phyloP scores from a whole-genome alignment of 2,888 invertebrate species.

The Nineta flava region DNA sequence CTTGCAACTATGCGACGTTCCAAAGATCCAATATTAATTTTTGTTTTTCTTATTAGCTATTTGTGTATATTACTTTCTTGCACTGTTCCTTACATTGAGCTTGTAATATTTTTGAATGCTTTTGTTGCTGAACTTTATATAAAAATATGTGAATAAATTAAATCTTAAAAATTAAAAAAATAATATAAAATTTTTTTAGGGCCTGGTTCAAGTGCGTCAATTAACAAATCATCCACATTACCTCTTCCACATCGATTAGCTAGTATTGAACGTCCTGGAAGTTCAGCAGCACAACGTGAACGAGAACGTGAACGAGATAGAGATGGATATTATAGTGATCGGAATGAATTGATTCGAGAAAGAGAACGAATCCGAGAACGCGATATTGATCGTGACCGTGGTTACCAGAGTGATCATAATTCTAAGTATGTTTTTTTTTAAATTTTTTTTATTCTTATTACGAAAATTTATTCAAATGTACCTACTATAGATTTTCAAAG shows the following conservation, averaged over 20 bases:
- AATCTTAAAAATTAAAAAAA: too few species aligned
- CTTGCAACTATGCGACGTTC: too few species aligned
- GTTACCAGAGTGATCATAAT: slow-evolving; percentile 69
- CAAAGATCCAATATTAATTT: too few species aligned
- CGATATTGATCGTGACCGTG: slow-evolving; percentile 42
- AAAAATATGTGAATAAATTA: too few species aligned
- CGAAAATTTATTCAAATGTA: background rate
- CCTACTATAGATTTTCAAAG: too few species aligned
- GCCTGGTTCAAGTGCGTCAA: slow-evolving; percentile 46
- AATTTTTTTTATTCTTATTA: background rate
- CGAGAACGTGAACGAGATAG: slow-evolving; percentile 32
- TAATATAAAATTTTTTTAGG: slow-evolving; percentile 21
- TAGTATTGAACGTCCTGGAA: slow-evolving; percentile 41
- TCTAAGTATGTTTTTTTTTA: slow-evolving; percentile 22
- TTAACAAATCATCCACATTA: slow-evolving; percentile 69
- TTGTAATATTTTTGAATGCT: too few species aligned
- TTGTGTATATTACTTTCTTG: too few species aligned
- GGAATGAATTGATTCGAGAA: slow-evolving; percentile 66
- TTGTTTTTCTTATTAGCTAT: too few species aligned
- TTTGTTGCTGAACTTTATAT: too few species aligned
- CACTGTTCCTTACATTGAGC: too few species aligned
- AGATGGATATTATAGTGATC: slow-evolving; percentile 80
- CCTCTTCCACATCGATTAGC: slow-evolving; percentile 59
- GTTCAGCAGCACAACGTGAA: slow-evolving; percentile 23
- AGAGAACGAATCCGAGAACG: slow-evolving; percentile 28